Percentiles rank a stretch among this genome's conserved stretches.
phyloP scores from a whole-genome alignment of 1,140 invertebrate genomes.

The Diplogasteroides magnus region DNA sequence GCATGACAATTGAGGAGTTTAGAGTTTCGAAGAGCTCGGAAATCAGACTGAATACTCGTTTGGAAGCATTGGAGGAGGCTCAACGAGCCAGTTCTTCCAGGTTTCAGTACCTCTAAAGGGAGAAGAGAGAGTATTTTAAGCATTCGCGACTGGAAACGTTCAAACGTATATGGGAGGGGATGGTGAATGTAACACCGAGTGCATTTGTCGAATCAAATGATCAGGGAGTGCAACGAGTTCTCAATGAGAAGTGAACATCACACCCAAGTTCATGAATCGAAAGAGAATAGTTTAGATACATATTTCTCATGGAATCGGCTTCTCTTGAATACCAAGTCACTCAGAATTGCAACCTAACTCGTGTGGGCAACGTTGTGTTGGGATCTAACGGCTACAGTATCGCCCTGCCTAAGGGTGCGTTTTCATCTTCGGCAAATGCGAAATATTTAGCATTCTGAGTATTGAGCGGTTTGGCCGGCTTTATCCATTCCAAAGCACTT shows the following conservation, averaged over 20 bases:
- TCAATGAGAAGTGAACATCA: constrained; percentile 64
- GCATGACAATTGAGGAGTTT: too few species aligned
- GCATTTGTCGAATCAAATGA: constrained; percentile 78
- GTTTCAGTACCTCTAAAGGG: too few species aligned
- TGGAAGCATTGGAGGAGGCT: constrained; percentile 29
- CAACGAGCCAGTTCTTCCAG: constrained; percentile 37
- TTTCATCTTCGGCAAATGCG: neutral
- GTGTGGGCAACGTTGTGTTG: constrained; percentile 80
- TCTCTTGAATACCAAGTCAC: constrained; percentile 80
- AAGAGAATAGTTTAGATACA: constrained; percentile 81
- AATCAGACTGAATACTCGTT: constrained; percentile 64
- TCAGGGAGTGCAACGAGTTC: constrained; percentile 77
- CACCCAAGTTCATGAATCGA: constrained; percentile 78
- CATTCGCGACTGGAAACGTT: constrained; percentile 40
- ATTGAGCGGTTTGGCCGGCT: too few species aligned
- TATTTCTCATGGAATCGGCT: constrained; percentile 87
- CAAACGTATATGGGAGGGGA: constrained; percentile 32
- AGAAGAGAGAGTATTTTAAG: too few species aligned
- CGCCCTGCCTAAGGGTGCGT: constrained; percentile 73
- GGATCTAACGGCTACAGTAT: constrained; percentile 89
- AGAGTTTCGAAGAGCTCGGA: constrained; percentile 41
- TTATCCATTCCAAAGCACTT: too few species aligned
- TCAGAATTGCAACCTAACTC: constrained; percentile 79
- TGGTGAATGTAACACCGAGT: constrained; percentile 65
- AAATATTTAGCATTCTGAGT: too few species aligned